Conservation (phyloP, 2,113 vertebrate genomes). For the Stegastes partitus region DNA sequence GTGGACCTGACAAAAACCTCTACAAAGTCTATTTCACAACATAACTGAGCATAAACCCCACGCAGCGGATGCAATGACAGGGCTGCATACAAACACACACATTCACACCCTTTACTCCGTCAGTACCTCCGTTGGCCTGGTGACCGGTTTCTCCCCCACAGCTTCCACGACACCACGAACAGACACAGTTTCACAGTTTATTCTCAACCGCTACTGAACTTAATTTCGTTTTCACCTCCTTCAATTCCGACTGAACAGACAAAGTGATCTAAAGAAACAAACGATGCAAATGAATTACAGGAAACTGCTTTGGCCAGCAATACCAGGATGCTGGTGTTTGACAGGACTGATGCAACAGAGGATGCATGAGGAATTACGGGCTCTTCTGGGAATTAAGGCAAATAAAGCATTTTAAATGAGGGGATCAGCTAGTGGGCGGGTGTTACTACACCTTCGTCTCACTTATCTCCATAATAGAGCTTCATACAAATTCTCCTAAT, state of each 20-base stretch:
- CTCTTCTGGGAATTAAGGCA: neutral
- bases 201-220: too few species aligned
- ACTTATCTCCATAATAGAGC: neutral
- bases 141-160: neutral
- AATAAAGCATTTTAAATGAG: neutral
- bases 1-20: too few species aligned
- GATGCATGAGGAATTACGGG: neutral
- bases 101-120: neutral
- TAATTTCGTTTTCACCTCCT: too few species aligned
- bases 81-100: neutral
- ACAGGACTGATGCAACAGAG: neutral
- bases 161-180: neutral
- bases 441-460: neutral
- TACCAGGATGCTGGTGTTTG: conserved; percentile 4
- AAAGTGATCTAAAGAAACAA: too few species aligned
- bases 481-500: neutral
- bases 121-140: neutral
- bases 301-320: neutral
- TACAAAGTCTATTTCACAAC: too few species aligned
- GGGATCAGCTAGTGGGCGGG: neutral
- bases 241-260: too few species aligned
- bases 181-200: neutral
- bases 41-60: too few species aligned
- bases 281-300: too few species aligned
- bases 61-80: too few species aligned